Base-by-base conservation (phyloP, 2,888 invertebrate genomes). In the Stenolophus ochropezus region DNA sequence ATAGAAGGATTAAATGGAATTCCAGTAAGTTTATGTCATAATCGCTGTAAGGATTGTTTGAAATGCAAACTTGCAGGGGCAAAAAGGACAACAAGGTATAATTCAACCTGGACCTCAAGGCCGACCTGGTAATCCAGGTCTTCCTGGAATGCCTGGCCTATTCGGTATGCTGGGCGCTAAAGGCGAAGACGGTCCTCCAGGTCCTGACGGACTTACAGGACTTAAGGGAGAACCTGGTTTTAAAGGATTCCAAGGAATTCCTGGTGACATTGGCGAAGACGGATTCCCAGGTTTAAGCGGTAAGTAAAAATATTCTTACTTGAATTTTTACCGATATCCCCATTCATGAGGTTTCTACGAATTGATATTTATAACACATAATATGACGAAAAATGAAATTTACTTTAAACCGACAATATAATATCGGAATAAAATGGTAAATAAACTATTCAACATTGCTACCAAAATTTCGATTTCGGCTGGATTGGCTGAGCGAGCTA, bases 111-210 rank as follows among this genome's bases (percentile, higher is more conserved):
- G 89, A 4, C 84, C 85, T 21, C 87, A 88, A 33, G 89, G 90
- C 11, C 73, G 61, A 18, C 51, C 81, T 3, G 81, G 81, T 47
- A 18, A 14, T 11, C 86, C 86, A 2, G 89, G 89, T 3, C 84
- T 85, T 25, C 87, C 88, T 47, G 89, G 90, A 14, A 86, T 87
- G 18, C 87, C 89, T 21, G 90, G 90, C 51, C 83, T 84, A 2
- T 88, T 89, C 16, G 90, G 90, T 33, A 82, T 84, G 49, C 83
- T 87, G 47, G 89, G 87, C 25, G 86, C 84, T 65, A 84, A 14
- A 73, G 33, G 87, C 3, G 84, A 84, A 25, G 87, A 87, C 25
- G 85, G 87, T 0, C 84, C 77, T 6, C 86, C 86, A 6, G 87
- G 86, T 0, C 83, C 20, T 23, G 86, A 84, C 25, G 85, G 84